Conservation (phyloP, 2,797 vertebrate genomes). For the Sebastes oblongus region DNA sequence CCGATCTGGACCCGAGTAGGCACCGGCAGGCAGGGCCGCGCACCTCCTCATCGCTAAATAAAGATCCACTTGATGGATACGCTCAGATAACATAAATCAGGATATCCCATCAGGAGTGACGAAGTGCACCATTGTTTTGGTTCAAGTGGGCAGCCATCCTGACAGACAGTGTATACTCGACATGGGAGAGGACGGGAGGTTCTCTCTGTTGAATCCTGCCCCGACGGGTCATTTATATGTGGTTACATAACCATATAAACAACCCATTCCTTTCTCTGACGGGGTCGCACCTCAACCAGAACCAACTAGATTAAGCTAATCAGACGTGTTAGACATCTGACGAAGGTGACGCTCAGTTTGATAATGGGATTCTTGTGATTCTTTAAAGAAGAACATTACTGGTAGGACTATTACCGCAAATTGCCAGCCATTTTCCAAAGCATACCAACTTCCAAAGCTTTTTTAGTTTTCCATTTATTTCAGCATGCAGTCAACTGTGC, state of each 20-base stretch:
- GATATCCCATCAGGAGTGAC: conserved; percentile 82
- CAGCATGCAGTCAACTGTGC: neutral
- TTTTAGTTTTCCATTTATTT: neutral
- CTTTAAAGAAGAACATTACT: neutral
- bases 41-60: conserved; percentile 71
- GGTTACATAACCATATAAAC: conserved; percentile 46
- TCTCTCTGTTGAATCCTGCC: conserved; percentile 41
- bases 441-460: neutral
- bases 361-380: neutral
- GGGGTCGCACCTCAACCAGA: neutral
- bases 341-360: neutral
- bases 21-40: conserved; percentile 36
- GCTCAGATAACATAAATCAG: conserved; percentile 80
- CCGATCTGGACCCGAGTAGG: conserved; percentile 43
- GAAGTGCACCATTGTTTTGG: conserved; percentile 80
- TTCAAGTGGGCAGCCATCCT: conserved; percentile 82
- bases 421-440: neutral
- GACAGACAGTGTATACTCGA: conserved; percentile 61
- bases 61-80: conserved; percentile 73
- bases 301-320: neutral
- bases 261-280: neutral
- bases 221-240: conserved; percentile 32
- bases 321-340: neutral
- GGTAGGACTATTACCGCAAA: neutral
- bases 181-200: conserved; percentile 69